phyloP scores from a whole-genome alignment of 1,140 invertebrate species.

The Hyposmocoma kahamanoa region DNA sequence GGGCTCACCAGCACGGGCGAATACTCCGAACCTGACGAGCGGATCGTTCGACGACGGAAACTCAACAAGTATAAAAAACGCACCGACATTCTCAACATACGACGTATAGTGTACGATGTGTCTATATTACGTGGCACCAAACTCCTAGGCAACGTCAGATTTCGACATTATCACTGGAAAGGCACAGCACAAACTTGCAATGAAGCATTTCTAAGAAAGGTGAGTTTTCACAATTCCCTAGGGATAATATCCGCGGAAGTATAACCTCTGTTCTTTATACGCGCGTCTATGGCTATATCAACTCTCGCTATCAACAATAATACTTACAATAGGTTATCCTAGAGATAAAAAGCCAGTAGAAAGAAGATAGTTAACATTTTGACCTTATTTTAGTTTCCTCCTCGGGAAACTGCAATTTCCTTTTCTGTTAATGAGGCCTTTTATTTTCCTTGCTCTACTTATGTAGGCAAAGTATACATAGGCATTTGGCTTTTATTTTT shows the following conservation, averaged over 20 bases:
- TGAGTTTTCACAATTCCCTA: constrained; percentile 58
- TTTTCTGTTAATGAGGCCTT: constrained; percentile 67
- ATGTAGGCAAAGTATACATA: constrained; percentile 19
- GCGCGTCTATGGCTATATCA: too few species aligned
- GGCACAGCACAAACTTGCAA: constrained; percentile 83
- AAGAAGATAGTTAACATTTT: constrained; percentile 56
- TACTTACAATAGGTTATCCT: constrained; percentile 25
- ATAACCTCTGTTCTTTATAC: too few species aligned
- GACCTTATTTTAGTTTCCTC: constrained; percentile 65
- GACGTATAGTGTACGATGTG: constrained; percentile 78
- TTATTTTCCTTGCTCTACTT: constrained; percentile 52
- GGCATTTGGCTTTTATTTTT: constrained; percentile 8
- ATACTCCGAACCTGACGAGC: constrained; percentile 77
- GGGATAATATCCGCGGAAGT: too few species aligned
- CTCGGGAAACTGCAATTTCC: constrained; percentile 65
- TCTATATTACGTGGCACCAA: constrained; percentile 77
- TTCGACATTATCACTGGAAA: constrained; percentile 83
- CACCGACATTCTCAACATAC: constrained; percentile 77
- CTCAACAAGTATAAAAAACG: constrained; percentile 78
- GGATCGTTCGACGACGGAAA: constrained; percentile 76
- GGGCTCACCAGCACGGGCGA: constrained; percentile 79
- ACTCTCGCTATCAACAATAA: neutral
- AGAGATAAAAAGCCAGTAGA: constrained; percentile 35
- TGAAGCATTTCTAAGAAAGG: constrained; percentile 84
- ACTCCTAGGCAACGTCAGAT: constrained; percentile 77